A percentile compares a stretch with the other conserved stretches of the same genome.
phyloP scores from a whole-genome alignment of 2,113 vertebrate species.

The Thinocorus orbignyianus region DNA sequence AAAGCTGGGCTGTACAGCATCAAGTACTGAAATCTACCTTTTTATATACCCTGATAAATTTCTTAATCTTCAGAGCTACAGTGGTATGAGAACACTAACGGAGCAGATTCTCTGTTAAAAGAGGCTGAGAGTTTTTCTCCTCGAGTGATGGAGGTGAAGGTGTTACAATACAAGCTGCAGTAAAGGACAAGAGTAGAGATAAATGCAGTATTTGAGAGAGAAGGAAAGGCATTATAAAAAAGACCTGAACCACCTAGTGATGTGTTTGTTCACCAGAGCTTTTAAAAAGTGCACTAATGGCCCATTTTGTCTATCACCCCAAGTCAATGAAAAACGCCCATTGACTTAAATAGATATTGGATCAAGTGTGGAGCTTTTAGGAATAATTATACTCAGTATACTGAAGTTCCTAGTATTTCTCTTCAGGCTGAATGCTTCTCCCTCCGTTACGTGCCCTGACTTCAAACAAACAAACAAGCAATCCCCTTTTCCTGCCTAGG shows the following conservation, averaged over 20 bases:
- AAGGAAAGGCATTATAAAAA: constrained; percentile 13
- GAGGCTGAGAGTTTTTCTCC: not conserved
- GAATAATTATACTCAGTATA: constrained; percentile 3
- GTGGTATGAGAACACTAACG: not conserved
- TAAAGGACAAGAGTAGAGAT: constrained; percentile 14
- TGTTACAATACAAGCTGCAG: not conserved
- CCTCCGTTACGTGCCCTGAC: not conserved
- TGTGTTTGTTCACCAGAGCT: constrained; percentile 23
- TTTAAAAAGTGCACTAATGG: constrained; percentile 45
- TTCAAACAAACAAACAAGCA: not conserved
- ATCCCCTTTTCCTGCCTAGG: not conserved
- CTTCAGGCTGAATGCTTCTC: not conserved
- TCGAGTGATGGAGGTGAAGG: not conserved
- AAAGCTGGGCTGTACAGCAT: not conserved
- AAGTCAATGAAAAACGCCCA: constrained; percentile 25
- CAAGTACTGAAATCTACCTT: not conserved
- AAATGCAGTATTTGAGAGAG: constrained; percentile 8
- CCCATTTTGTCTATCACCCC: constrained; percentile 22
- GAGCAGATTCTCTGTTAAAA: not conserved
- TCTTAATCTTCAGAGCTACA: not conserved
- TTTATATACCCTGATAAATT: not conserved
- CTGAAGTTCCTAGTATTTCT: not conserved
- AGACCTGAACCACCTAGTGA: not conserved
- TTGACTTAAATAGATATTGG: constrained; percentile 27
- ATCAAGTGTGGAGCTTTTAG: constrained; percentile 11